phyloP scores from a whole-genome alignment of 2,888 invertebrate species.

The Luperina testacea region DNA sequence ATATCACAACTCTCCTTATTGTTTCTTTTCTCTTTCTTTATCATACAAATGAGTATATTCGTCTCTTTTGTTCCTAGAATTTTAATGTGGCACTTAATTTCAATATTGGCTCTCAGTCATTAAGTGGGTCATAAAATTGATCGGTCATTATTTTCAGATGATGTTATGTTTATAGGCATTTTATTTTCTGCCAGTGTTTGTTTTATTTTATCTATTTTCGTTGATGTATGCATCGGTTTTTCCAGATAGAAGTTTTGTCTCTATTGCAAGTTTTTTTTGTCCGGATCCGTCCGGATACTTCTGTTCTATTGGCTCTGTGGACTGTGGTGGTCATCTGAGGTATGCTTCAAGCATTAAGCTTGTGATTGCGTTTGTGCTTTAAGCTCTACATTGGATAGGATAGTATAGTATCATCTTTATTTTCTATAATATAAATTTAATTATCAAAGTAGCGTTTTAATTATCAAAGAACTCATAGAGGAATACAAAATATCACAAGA shows the following conservation, averaged over 20 bases:
- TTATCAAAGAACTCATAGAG: neutral
- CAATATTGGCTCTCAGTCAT: conserved; percentile 53
- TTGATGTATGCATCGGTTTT: neutral
- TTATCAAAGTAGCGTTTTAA: too few relatives aligned
- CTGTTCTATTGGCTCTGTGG: neutral
- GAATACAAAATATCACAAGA: neutral
- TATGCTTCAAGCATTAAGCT: too few relatives aligned
- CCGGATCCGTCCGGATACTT: neutral
- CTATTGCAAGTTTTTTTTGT: neutral
- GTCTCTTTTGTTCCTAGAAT: conserved; percentile 36
- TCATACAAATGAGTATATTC: neutral
- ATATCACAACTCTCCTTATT: conserved; percentile 34
- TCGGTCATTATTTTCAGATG: conserved; percentile 78
- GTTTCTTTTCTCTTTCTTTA: conserved; percentile 39
- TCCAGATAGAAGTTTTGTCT: neutral
- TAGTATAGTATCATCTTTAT: too few relatives aligned
- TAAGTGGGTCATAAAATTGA: conserved; percentile 78
- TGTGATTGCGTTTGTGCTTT: neutral
- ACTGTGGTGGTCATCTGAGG: neutral
- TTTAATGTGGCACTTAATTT: conserved; percentile 51
- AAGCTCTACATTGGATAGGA: neutral
- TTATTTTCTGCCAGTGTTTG: conserved; percentile 37
- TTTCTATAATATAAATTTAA: too few relatives aligned
- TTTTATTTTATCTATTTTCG: conserved; percentile 23
- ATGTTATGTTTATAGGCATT: conserved; percentile 71